Evolutionary conservation across 2,888 invertebrate genomes (phyloP), one percentile per base, ranked within the genome.

Genomic region (Dryobota labecula): DNA sequence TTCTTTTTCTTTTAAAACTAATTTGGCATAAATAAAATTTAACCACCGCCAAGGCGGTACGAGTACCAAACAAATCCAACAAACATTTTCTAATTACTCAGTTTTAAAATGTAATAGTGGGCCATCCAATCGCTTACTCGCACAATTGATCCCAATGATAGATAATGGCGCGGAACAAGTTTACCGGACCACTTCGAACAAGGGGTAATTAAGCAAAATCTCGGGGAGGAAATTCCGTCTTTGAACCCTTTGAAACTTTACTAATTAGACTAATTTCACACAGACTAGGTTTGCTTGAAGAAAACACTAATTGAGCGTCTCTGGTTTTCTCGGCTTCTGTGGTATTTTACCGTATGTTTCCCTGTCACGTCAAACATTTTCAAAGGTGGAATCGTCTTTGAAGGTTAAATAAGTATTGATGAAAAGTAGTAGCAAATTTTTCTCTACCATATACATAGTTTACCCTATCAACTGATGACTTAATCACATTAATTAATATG

Each of bases 201-300:
- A 68, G 51, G 45, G 15, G 53, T 60, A 73, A 81, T 78, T 79
- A 76, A 38, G 47, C 65, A 27, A 58, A 69, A 78, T 76, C 47
- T 67, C 43, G 30, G 27, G 63, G 62, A 20, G 47, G 58, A 83
- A 67, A 73, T 73, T 65, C 43, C 68, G 67, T 70, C 79, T 83
- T 74, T 70, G 69, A 76, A 54, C 56, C 38, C 61, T 70, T 69
- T 18, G 15, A 63, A 83, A 83, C 66, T 83, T 82, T 56, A 33
- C 54, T 82, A 72, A 84, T 84, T 83, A 72, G 72, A 69, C 53
- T 53, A 70, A 58, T 72, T 82, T 57, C 45, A 61, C 58, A 70
- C 69, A 53, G 70, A 62, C 66, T 70, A 68, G 41, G 33, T 61
- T 72, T 64, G 43, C 58, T 70, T 58, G 65, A 62, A 65, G 6